A percentile compares a stretch with the other conserved stretches of the same genome.
phyloP scores from a whole-genome alignment of 2,113 vertebrate genomes.

The Natator depressus region DNA sequence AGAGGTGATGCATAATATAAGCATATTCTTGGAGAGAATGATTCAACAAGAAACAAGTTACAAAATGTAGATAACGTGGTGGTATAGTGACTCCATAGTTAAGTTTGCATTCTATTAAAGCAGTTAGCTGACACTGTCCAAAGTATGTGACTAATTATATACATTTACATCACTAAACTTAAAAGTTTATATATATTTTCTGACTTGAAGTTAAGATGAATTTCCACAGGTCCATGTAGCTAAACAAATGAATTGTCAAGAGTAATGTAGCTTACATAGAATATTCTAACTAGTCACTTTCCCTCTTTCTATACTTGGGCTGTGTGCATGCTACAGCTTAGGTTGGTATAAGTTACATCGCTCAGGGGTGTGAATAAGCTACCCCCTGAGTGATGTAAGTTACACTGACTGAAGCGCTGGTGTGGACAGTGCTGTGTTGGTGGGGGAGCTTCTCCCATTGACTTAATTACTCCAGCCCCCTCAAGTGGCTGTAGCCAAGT shows the following conservation, averaged over 20 bases:
- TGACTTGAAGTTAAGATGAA: neutral
- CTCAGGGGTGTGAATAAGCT: neutral
- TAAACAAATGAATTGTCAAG: neutral
- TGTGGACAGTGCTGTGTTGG: neutral
- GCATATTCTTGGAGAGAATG: neutral
- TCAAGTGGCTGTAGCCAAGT: neutral
- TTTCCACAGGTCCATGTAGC: neutral
- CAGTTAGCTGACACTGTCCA: neutral
- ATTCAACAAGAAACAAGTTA: neutral
- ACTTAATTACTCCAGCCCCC: neutral
- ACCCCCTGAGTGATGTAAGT: neutral
- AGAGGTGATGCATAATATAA: neutral
- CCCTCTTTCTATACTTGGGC: neutral
- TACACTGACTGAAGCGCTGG: neutral
- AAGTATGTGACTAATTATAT: neutral
- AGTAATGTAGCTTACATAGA: neutral
- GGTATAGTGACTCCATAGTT: neutral
- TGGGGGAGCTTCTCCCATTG: neutral
- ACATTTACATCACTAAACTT: neutral
- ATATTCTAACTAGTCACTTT: neutral
- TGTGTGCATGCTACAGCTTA: neutral
- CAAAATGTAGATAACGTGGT: neutral
- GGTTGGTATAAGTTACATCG: neutral
- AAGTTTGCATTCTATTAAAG: accelerated
- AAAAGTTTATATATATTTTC: neutral